Percentiles rank a stretch among this genome's conserved stretches.
Conservation (phyloP, 2,888 invertebrate species). For the Leptinotarsa tumamoca region DNA sequence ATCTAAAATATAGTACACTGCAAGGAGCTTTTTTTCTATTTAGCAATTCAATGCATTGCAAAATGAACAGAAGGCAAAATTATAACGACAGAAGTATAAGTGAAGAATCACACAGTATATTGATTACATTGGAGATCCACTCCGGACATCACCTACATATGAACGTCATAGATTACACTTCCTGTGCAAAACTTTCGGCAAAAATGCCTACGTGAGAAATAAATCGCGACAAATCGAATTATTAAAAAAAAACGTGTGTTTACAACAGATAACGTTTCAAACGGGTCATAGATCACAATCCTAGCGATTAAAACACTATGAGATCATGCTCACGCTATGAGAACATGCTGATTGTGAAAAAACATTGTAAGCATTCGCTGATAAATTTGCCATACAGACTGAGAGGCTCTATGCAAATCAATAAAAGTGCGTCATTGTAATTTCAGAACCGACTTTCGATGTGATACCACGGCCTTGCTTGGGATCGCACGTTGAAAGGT, state of each 20-base stretch:
- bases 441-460: too few species aligned
- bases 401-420: not conserved
- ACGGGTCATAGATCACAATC: slow-evolving; percentile 9
- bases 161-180: not conserved
- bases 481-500: too few species aligned
- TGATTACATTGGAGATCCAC: not conserved
- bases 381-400: slow-evolving; percentile 15
- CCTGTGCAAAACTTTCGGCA: not conserved
- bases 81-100: not conserved
- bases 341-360: not conserved
- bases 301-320: not conserved
- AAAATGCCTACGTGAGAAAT: slow-evolving; percentile 14
- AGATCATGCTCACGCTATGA: not conserved
- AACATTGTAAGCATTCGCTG: not conserved
- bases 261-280: slow-evolving; percentile 15
- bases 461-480: too few species aligned
- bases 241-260: slow-evolving; percentile 14
- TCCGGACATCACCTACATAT: not conserved
- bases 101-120: not conserved
- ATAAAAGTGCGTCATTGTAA: too few species aligned
- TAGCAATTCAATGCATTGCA: too few species aligned
- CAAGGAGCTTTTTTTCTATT: too few species aligned
- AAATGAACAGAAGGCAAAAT: too few species aligned
- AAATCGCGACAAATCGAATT: not conserved
- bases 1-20: too few species aligned